Conservation (phyloP, 2,888 invertebrate genomes). For the Stictocephala bisonia region DNA sequence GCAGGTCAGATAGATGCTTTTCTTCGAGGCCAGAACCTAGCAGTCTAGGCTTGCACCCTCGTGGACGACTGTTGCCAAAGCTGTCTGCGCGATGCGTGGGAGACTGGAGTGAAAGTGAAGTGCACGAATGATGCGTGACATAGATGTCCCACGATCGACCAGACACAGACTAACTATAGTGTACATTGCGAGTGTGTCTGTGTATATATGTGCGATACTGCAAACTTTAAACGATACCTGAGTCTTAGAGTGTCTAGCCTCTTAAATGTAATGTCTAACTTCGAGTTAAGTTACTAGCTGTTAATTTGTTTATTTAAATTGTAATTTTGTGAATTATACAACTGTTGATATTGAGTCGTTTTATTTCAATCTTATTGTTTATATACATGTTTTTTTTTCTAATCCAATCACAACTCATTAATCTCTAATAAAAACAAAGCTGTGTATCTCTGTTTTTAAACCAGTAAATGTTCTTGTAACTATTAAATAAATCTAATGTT, state of each 20-base stretch:
- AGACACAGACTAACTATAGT: no score
- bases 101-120: constrained; percentile 27
- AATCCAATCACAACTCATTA: no score
- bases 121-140: constrained; percentile 10
- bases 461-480: no score
- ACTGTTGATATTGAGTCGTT: constrained; percentile 36
- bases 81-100: constrained; percentile 16
- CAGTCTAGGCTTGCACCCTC: constrained; percentile 47
- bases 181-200: no score
- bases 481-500: no score
- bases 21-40: constrained; percentile 71
- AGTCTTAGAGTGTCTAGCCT: constrained; percentile 8
- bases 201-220: no score
- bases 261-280: constrained; percentile 1
- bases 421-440: no score
- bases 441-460: no score
- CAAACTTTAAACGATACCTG: no score
- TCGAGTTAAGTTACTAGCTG: constrained; percentile 21
- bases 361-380: no score
- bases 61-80: constrained; percentile 43
- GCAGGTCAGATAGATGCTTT: constrained; percentile 84
- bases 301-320: constrained; percentile 34
- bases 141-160: no score
- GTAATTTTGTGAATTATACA: constrained; percentile 28
- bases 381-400: no score